Base-by-base conservation (phyloP, 2,888 invertebrate species). In the Dolomedes plantarius region DNA sequence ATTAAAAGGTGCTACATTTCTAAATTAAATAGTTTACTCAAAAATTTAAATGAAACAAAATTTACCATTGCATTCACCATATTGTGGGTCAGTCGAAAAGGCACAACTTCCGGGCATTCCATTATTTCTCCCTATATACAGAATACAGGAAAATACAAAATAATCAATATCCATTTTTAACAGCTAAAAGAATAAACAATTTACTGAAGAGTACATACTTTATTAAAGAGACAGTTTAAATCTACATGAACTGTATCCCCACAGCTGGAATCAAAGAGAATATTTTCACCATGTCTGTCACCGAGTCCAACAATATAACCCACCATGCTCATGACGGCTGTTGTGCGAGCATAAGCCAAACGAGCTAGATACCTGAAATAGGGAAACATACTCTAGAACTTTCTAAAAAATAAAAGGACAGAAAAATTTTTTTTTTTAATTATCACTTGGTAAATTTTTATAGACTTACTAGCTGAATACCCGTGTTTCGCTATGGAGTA, bases 211-310 rank as follows among this genome's bases (percentile, higher is more conserved):
- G 5, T 5, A 9, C 36, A 36, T 36, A 91, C 97, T 95, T 93
- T 96, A 92, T 99, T 98, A 92, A 99, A 99, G 19, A 99, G 93
- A 90, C 98, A 98, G 92, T 98, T 99, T 91, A 98, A 99, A 92
- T 99, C 99, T 0, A 99, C 99, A 91, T 99, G 99, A 0, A 99
- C 96, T 0, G 95, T 94, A 91, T 99, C 98, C 0, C 99, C 99
- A 89, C 95, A 96, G 0, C 94, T 95, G 0, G 96, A 95, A 92
- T 99, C 98, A 89, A 99, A 94, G 7, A 97, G 93, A 90, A 99
- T 96, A 91, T 99, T 99, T 92, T 98, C 93, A 31, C 98, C 97
- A 90, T 98, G 97, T n/a, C 99, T 94, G 92, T 99, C 99, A 11
- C 99, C 99, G 16, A 99, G 93, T 0, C 98, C 98, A 76, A 98